Percentiles rank a stretch among this genome's conserved stretches.
Evolutionary conservation across 2,888 invertebrate genomes (phyloP).

Genomic region (Cheiracanthium punctorium): DNA sequence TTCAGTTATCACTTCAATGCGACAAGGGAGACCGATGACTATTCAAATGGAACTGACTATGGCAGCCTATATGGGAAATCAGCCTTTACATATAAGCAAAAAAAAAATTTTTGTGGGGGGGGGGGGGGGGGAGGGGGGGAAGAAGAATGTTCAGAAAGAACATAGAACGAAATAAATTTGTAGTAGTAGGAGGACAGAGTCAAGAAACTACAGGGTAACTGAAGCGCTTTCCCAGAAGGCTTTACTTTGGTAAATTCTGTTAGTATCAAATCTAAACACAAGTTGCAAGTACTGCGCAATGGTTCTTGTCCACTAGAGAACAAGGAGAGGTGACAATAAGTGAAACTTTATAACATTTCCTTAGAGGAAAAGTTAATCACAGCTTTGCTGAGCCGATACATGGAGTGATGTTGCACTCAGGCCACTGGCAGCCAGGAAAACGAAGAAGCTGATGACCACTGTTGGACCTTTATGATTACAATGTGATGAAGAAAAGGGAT

Average conservation of each 20-base stretch:
- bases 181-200: background rate
- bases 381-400: slow-evolving; percentile 61
- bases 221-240: slow-evolving; percentile 56
- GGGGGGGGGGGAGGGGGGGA: too few relatives aligned
- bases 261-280: slow-evolving; percentile 70
- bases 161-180: slow-evolving; percentile 22
- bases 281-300: slow-evolving; percentile 55
- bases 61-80: slow-evolving; percentile 51
- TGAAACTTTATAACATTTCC: slow-evolving; percentile 31
- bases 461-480: slow-evolving; percentile 51
- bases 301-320: slow-evolving; percentile 46
- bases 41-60: slow-evolving; percentile 47
- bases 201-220: slow-evolving; percentile 20
- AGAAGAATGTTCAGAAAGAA: too few relatives aligned
- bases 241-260: slow-evolving; percentile 68
- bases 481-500: slow-evolving; percentile 45
- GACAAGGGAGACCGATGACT: slow-evolving; percentile 35
- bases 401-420: slow-evolving; percentile 25
- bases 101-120: too few relatives aligned
- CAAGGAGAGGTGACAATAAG: slow-evolving; percentile 61
- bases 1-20: slow-evolving; percentile 33
- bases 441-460: slow-evolving; percentile 18
- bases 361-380: slow-evolving; percentile 61
- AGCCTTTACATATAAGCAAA: slow-evolving; percentile 10
- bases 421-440: background rate